Evolutionary conservation across 2,113 vertebrate genomes (phyloP).

Genomic region (Aramus guarauna): DNA sequence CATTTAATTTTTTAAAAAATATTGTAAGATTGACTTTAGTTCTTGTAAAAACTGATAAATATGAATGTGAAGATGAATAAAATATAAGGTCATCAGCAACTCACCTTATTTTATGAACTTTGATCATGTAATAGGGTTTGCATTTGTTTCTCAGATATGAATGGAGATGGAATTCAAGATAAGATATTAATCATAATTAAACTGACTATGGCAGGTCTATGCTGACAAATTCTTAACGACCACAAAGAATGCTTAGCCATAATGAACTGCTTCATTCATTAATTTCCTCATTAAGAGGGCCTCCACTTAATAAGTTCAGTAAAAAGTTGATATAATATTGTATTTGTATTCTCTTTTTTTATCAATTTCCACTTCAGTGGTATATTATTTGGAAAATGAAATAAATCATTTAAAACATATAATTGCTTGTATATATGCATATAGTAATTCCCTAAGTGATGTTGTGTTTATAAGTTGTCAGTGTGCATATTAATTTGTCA

Average conservation of each 20-base stretch:
- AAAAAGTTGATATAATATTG: conserved; percentile 83
- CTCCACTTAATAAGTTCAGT: conserved; percentile 78
- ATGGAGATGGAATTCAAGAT: conserved; percentile 90
- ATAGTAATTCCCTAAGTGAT: conserved; percentile 81
- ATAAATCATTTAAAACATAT: conserved; percentile 87
- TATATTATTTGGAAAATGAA: conserved; percentile 79
- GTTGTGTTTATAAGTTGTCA: conserved; percentile 73
- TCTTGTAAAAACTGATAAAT: conserved; percentile 77
- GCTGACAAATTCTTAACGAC: conserved; percentile 92
- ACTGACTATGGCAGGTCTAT: conserved; percentile 85
- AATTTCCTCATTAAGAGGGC: conserved; percentile 80
- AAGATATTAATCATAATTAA: conserved; percentile 98
- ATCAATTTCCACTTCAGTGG: conserved; percentile 76
- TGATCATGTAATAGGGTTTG: conserved; percentile 76
- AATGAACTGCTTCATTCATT: conserved; percentile 95
- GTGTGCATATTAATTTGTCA: conserved; percentile 85
- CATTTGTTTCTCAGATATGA: conserved; percentile 80
- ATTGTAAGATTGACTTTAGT: conserved; percentile 60
- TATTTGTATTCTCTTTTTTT: conserved; percentile 81
- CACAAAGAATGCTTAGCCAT: conserved; percentile 90
- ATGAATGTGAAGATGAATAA: conserved; percentile 88
- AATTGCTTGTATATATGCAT: conserved; percentile 87
- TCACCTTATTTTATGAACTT: conserved; percentile 78
- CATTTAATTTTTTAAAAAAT: conserved; percentile 43
- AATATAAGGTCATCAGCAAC: conserved; percentile 86